A percentile compares a stretch with the other conserved stretches of the same genome.
Conservation (phyloP, 2,113 vertebrate genomes). For the Sapayoa aenigma region DNA sequence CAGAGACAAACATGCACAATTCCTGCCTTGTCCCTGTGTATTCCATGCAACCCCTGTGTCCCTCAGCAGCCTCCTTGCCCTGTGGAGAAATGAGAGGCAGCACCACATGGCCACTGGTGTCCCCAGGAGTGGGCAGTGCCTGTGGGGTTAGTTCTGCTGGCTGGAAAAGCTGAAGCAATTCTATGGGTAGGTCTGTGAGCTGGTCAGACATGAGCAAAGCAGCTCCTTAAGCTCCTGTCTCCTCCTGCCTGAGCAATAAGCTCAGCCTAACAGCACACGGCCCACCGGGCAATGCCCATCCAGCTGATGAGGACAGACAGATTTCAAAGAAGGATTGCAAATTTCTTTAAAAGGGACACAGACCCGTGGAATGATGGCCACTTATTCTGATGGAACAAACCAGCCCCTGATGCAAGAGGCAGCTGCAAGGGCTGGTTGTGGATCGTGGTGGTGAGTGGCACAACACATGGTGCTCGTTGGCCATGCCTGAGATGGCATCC, state of each 20-base stretch:
- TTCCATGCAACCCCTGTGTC: background rate
- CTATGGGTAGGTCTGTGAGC: background rate
- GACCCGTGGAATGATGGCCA: accelerated
- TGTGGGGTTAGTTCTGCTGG: background rate
- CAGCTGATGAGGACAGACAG: background rate
- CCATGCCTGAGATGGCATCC: background rate
- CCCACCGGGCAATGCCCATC: background rate
- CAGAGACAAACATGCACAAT: background rate
- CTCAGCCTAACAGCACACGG: background rate
- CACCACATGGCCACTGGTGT: accelerated
- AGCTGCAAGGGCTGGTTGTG: background rate
- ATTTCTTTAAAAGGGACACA: background rate
- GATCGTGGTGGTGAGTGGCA: background rate
- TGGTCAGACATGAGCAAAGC: background rate
- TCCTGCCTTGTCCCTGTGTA: background rate
- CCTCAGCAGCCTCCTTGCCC: background rate
- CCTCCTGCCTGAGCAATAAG: background rate
- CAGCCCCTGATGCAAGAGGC: background rate
- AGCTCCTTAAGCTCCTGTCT: background rate
- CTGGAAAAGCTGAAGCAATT: background rate
- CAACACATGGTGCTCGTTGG: background rate
- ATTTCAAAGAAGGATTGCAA: background rate
- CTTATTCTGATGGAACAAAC: accelerated
- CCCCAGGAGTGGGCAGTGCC: background rate
- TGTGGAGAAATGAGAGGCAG: background rate